Percentiles rank a stretch among this genome's conserved stretches.
Conservation (phyloP, 2,888 invertebrate species). For the Rhagonycha fulva region DNA sequence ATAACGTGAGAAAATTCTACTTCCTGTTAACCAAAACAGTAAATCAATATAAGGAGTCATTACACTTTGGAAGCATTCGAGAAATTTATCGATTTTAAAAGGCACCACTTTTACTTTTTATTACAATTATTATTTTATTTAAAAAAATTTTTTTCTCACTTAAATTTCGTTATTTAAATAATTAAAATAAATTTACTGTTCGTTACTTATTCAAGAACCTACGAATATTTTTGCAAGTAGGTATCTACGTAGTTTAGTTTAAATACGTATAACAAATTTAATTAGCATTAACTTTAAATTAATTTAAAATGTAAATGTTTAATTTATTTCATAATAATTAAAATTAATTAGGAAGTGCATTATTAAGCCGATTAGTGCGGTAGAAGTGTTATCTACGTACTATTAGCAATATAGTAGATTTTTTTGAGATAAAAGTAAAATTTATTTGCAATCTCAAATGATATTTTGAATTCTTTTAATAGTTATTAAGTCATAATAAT, state of each 20-base stretch:
- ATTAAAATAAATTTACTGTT: neutral
- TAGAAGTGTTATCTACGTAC: neutral
- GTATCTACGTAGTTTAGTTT: neutral
- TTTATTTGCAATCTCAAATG: neutral
- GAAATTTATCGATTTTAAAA: neutral
- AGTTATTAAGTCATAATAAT: neutral
- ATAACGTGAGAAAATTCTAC: constrained; percentile 1
- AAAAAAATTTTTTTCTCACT: neutral
- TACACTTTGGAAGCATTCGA: neutral
- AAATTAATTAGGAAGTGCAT: neutral
- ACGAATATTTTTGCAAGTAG: neutral
- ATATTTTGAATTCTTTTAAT: neutral
- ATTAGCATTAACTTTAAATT: neutral
- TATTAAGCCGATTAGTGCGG: neutral
- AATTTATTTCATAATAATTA: neutral
- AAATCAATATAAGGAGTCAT: neutral
- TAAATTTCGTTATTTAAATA: neutral
- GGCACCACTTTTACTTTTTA: neutral
- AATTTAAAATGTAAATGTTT: neutral
- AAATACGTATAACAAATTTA: neutral
- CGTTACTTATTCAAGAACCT: neutral
- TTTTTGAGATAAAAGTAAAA: neutral
- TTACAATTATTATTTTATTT: neutral
- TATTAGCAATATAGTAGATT: neutral
- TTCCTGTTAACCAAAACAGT: neutral